Conservation (phyloP, 2,797 vertebrate species). For the Heteromormyrus szaboi region DNA sequence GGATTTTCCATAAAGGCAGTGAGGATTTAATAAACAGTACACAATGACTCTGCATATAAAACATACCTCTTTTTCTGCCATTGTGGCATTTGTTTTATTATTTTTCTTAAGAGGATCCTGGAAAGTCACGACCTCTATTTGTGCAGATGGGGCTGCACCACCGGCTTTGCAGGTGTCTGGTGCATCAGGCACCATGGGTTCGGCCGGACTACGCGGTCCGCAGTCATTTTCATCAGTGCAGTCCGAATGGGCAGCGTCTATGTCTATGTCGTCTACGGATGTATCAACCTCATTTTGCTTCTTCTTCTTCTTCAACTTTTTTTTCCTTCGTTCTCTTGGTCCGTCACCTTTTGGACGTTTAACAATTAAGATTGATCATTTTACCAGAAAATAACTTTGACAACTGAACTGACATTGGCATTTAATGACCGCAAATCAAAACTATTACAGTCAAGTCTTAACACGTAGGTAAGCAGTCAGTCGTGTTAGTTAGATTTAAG, state of each 20-base stretch:
- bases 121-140: conserved; percentile 69
- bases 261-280: neutral
- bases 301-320: conserved; percentile 28
- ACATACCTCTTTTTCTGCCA: conserved; percentile 40
- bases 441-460: neutral
- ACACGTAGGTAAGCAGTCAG: neutral
- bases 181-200: neutral
- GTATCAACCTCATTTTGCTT: conserved; percentile 23
- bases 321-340: conserved; percentile 35
- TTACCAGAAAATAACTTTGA: neutral
- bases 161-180: neutral
- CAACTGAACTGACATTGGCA: neutral
- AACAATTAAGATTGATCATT: neutral
- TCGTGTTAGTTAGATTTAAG: neutral
- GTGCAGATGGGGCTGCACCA: neutral
- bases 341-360: conserved; percentile 50
- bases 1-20: neutral
- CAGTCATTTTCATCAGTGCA: neutral
- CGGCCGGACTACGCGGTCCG: no score
- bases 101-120: conserved; percentile 60
- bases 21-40: neutral
- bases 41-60: neutral
- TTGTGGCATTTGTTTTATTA: conserved; percentile 31
- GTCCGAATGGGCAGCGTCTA: neutral
- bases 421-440: neutral